Base-by-base conservation (phyloP, 1,140 invertebrate species). In the Scaptomyza hsui region DNA sequence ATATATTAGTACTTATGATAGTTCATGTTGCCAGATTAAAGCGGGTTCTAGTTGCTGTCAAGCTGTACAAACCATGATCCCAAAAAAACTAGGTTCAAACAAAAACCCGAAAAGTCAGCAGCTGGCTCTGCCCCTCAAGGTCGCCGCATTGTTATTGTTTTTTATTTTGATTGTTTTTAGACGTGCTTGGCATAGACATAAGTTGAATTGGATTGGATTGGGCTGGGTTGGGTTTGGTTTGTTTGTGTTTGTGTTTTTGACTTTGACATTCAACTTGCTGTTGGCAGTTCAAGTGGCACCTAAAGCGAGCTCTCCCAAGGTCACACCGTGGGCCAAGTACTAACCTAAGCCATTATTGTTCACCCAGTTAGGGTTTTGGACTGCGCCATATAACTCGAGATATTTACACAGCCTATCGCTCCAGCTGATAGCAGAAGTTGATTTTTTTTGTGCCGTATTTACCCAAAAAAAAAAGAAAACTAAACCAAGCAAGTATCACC, bases 181-280 rank as follows among this genome's bases (percentile, higher is more conserved):
- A 72, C 64, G 70, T 72, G 70, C 64, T 68, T 44, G 55, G 70
- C 62, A 72, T 72, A 68, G 55, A 53, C 63, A 67, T 41, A 47
- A 44, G 55, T 49, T 26, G 39, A 29, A 35, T 35, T 24, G 13
- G 18, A 10, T 35, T 56, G 21, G 12, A 39, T 3, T 51, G 26
- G 26, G 26, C n/a, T n/a, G 13, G 18, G 15, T 35, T 56, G 21
- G 12, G 47, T 3, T 51, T 42, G 26, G 26, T 9, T 29, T 29
- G 26, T 29, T 29, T 29, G 26, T 29, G 6, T 21, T 1, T 21
- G n/a, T 29, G 10, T 19, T 13, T 32, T 19, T 68, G 70, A 72
- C 70, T 72, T 72, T 72, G 70, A 72, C 70, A 72, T 72, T 72
- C 70, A 72, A 72, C 70, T 72, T 42, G 29, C 32, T 35, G 63